phyloP scores from a whole-genome alignment of 2,888 invertebrate species.

The Caenorhabditis uteleia region DNA sequence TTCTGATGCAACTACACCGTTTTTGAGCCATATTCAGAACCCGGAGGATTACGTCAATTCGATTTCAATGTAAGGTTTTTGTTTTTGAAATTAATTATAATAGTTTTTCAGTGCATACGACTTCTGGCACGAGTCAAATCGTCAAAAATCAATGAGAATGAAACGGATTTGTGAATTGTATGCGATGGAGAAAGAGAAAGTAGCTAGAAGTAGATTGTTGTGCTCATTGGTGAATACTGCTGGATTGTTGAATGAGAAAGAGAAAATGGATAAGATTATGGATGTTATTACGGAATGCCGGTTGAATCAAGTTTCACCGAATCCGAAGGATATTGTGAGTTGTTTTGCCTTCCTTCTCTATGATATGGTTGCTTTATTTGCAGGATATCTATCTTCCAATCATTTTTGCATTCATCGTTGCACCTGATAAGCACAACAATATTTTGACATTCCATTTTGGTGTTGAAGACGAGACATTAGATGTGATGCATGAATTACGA shows the following conservation, averaged over 20 bases:
- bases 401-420: slow-evolving; percentile 11
- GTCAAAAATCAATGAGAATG: slow-evolving; percentile 11
- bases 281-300: slow-evolving; percentile 17
- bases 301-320: too few relatives aligned
- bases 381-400: slow-evolving; percentile 3
- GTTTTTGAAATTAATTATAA: background rate
- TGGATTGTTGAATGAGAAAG: background rate
- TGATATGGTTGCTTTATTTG: too few relatives aligned
- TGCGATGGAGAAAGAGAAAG: background rate
- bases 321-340: too few relatives aligned
- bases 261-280: slow-evolving; percentile 16
- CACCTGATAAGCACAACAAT: background rate
- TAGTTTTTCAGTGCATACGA: slow-evolving; percentile 10
- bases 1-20: too few relatives aligned
- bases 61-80: background rate
- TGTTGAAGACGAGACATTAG: background rate
- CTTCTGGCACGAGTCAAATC: slow-evolving; percentile 17
- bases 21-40: background rate
- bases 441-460: slow-evolving; percentile 8
- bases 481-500: background rate
- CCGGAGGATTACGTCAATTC: background rate
- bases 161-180: slow-evolving; percentile 8
- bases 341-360: too few relatives aligned
- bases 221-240: too few relatives aligned
- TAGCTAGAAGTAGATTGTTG: background rate